Evolutionary conservation across 2,888 invertebrate genomes (phyloP).

Genomic region (Lysandra bellargus): DNA sequence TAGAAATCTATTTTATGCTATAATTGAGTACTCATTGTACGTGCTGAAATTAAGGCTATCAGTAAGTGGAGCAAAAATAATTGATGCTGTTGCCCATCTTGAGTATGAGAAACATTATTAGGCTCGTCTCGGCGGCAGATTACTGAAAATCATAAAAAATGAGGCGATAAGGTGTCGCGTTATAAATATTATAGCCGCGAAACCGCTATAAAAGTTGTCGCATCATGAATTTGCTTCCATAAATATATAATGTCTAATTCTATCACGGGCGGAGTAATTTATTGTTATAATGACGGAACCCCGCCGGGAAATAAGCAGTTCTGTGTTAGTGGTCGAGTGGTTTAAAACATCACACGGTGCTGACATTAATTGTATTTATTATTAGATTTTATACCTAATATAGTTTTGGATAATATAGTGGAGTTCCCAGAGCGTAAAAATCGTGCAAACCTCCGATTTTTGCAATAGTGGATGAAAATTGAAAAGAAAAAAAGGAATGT

Average conservation of each 20-base stretch:
- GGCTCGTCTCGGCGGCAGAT: too few species aligned
- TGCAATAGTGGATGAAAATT: too few species aligned
- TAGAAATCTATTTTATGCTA: background rate
- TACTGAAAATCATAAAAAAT: background rate
- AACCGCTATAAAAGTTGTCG: background rate
- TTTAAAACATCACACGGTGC: background rate
- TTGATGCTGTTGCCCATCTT: too few species aligned
- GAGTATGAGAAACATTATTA: background rate
- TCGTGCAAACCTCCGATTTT: too few species aligned
- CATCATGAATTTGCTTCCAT: background rate
- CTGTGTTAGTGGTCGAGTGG: background rate
- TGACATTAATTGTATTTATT: conserved; percentile 4
- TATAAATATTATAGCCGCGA: background rate
- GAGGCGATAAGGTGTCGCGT: background rate
- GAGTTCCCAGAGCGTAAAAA: too few species aligned
- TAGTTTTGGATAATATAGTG: too few species aligned
- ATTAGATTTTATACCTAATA: background rate
- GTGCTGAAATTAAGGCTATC: too few species aligned
- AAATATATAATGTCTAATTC: conserved; percentile 11
- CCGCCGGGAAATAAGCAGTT: conserved; percentile 3
- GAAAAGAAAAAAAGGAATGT: too few species aligned
- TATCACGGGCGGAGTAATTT: background rate
- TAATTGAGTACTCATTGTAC: too few species aligned
- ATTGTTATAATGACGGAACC: background rate
- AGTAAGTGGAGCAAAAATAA: too few species aligned